Percentiles rank a stretch among this genome's conserved stretches.
phyloP scores from a whole-genome alignment of 2,113 vertebrate species.

The Dendrocopos noguchii region DNA sequence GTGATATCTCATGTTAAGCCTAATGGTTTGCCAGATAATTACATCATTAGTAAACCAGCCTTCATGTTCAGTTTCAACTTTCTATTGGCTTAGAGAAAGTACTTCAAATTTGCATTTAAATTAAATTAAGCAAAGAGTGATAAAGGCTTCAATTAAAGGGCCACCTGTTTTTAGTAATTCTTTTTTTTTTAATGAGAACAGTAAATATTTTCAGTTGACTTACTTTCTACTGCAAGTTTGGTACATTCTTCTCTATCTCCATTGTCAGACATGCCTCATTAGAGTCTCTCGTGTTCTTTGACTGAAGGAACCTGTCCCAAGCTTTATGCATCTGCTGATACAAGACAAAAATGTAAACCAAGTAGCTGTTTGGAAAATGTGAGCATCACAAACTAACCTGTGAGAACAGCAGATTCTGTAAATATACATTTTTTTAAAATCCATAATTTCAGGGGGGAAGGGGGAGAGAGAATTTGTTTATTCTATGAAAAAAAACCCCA shows the following conservation, averaged over 20 bases:
- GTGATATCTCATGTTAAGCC: not conserved
- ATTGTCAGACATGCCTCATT: conserved; percentile 59
- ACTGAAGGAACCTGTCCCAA: conserved; percentile 40
- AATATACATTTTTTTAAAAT: not conserved
- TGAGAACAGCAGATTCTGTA: not conserved
- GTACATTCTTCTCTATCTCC: conserved; percentile 64
- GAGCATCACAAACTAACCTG: not conserved
- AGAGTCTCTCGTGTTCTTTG: conserved; percentile 14
- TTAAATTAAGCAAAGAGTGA: conserved; percentile 72
- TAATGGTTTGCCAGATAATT: conserved; percentile 44
- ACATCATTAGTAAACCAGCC: conserved; percentile 51
- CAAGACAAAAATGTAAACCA: conserved; percentile 31
- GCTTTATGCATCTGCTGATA: conserved; percentile 23
- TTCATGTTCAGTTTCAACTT: conserved; percentile 67
- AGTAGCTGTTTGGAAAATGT: not conserved
- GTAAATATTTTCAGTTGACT: conserved; percentile 77
- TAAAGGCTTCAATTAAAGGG: conserved; percentile 79
- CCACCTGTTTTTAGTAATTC: conserved; percentile 76
- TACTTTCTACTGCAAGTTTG: conserved; percentile 45
- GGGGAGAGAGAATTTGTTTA: not conserved
- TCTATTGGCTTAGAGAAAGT: conserved; percentile 72
- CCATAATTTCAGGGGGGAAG: not conserved
- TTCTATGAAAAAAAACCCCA: not conserved
- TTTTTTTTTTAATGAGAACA: conserved; percentile 79
- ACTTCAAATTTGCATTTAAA: conserved; percentile 82